Percentiles rank a stretch among this genome's conserved stretches.
Conservation (phyloP, 2,113 vertebrate species). For the Prunella fulvescens region DNA sequence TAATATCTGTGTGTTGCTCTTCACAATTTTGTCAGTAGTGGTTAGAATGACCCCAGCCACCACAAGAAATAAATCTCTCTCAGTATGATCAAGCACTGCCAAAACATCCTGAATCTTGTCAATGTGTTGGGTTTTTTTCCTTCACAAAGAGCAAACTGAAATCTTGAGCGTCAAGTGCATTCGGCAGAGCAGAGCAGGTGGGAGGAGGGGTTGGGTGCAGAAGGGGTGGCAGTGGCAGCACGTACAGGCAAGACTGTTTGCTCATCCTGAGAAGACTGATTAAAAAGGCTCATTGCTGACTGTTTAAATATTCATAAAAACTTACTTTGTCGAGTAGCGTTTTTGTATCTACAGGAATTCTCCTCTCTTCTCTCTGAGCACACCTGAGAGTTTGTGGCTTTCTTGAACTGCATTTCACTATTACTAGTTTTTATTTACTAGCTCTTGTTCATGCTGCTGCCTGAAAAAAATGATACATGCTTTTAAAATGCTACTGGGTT, state of each 20-base stretch:
- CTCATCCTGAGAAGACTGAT: neutral
- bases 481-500: neutral
- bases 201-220: neutral
- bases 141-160: neutral
- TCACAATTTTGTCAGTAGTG: neutral
- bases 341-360: neutral
- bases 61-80: neutral
- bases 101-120: neutral
- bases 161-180: neutral
- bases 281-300: neutral
- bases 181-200: neutral
- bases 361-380: neutral
- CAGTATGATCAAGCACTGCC: neutral
- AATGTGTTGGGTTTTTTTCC: fast-evolving
- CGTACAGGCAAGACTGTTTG: neutral
- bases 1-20: neutral
- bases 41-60: neutral
- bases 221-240: neutral
- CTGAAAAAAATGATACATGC: neutral
- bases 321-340: neutral
- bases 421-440: neutral
- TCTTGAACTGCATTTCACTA: neutral
- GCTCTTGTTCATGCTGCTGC: neutral
- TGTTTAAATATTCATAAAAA: neutral
- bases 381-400: neutral